These are phyloP conservation scores for Sipha maydis DNA, from an alignment of 2,888 invertebrate genomes.

Conservation along the genomic window DNA sequence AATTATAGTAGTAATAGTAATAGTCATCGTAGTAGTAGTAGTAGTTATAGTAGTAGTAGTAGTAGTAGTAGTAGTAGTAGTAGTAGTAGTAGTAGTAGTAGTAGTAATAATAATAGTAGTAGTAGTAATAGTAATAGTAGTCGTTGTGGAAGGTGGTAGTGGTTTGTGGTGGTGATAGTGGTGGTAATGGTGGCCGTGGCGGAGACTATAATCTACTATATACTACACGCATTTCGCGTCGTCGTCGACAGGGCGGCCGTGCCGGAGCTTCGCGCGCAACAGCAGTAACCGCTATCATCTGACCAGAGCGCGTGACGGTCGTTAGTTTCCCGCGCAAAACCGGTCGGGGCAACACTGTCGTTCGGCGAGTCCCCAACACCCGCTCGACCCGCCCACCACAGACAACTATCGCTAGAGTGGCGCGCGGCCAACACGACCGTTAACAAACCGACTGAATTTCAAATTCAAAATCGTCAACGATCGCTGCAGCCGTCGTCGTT, in stretches of 20 bases:
- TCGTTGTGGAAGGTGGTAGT: not conserved
- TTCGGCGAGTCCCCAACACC: not conserved
- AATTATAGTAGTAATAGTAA: not conserved
- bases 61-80: not conserved
- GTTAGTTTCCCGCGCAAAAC: slow-evolving; percentile 57
- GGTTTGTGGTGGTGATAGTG: not conserved
- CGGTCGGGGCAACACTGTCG: slow-evolving; percentile 49
- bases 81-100: not conserved
- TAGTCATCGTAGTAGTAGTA: not conserved
- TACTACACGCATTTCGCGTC: not conserved
- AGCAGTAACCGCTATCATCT: not conserved
- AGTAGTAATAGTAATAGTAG: not conserved
- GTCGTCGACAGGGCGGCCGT: not conserved
- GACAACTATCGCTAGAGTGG: not conserved
- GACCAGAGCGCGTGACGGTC: slow-evolving; percentile 35
- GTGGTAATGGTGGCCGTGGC: not conserved
- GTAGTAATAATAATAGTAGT: not conserved
- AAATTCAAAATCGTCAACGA: slow-evolving; percentile 57
- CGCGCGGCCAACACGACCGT: slow-evolving; percentile 56
- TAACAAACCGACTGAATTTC: slow-evolving; percentile 45
- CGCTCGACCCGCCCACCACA: not conserved
- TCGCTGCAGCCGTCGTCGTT: slow-evolving; percentile 1
- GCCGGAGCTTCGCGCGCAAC: not conserved
- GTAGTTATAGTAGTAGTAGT: slow-evolving; percentile 8
- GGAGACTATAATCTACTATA: not conserved